Base-by-base conservation (phyloP, 2,113 vertebrate genomes). In the Psephotus haematonotus region DNA sequence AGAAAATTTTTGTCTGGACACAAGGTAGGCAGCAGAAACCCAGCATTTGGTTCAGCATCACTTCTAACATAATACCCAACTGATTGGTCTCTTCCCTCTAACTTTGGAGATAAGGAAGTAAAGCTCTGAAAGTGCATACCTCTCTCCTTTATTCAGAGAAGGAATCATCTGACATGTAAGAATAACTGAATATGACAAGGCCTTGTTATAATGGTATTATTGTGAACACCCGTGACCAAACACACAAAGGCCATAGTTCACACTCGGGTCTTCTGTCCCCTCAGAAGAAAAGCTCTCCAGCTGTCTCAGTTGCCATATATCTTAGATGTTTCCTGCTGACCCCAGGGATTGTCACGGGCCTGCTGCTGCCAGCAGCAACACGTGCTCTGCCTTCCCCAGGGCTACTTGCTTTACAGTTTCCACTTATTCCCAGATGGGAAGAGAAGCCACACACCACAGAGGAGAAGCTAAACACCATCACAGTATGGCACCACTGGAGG, bases 161-260 rank as follows among this genome's bases (percentile, higher is more conserved):
- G 74, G 86, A 86, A 86, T 55, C 85, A 74, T 87, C 83, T 92
- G 63, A 69, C 17, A 33, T 25, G 78, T 81, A 89, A 89, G 83
- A 91, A 44, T 10, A 72, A 67, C 47, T 59, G 67, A 70, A 9
- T 16, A 57, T 60, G 37, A 41, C 60, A 93, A 47, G 77, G 37
- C 37, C 33, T 17, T 81, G 44, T 69, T 92, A 6, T 39, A 92
- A 28, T 7, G 41, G 63, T 49, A 18, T 70, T 94, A 13, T 31
- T 71, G 46, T 49, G 84, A 49, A 46, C 62, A 50, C 47, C 57
- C 71, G 2, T 46, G 60, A 87, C 41, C 64, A 53, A 37, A 19
- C 19, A 33, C 41, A 49, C 35, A 59, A 71, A 93, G 82, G 46
- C 41, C 68, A 71, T 37, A 63, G 33, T 8, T 75, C 65, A 59